Conservation (phyloP, 2,888 invertebrate genomes). For the Drosophila colorata region DNA sequence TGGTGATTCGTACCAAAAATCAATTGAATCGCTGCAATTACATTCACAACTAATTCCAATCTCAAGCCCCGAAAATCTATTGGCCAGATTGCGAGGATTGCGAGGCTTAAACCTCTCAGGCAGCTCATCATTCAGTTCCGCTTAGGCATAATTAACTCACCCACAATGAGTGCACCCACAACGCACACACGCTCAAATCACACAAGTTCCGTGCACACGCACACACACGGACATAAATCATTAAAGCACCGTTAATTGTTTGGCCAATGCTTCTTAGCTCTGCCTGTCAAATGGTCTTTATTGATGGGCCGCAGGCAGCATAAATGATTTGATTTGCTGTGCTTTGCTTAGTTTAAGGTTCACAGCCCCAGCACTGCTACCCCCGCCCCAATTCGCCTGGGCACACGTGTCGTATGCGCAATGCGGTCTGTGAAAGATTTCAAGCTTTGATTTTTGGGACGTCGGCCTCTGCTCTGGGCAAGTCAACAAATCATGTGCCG, state of each 20-base stretch:
- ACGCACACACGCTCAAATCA: constrained; percentile 2
- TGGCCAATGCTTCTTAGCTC: constrained; percentile 55
- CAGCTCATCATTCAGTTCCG: constrained; percentile 63
- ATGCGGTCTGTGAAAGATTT: constrained; percentile 31
- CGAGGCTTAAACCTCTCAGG: constrained; percentile 55
- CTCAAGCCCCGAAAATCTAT: constrained; percentile 1
- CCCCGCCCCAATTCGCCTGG: constrained; percentile 6
- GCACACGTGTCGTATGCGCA: constrained; percentile 56
- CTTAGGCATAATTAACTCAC: constrained; percentile 56
- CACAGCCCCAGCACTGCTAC: not conserved
- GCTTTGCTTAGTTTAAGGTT: constrained; percentile 20
- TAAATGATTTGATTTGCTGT: constrained; percentile 75
- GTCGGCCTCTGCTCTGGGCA: not conserved
- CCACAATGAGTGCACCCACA: constrained; percentile 22
- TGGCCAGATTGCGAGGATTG: constrained; percentile 9
- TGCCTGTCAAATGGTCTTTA: constrained; percentile 73
- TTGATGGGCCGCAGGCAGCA: constrained; percentile 70
- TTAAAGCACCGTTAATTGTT: constrained; percentile 77
- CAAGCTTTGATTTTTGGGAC: constrained; percentile 46
- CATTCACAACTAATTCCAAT: constrained; percentile 27
- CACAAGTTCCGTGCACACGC: not conserved
- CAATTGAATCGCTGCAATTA: constrained; percentile 31
- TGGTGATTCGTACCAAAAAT: constrained; percentile 4
- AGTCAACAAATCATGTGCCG: constrained; percentile 54
- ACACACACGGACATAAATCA: constrained; percentile 64